Evolutionary conservation across 2,797 vertebrate genomes (phyloP).

Genomic region (Acropternis orthonyx): DNA sequence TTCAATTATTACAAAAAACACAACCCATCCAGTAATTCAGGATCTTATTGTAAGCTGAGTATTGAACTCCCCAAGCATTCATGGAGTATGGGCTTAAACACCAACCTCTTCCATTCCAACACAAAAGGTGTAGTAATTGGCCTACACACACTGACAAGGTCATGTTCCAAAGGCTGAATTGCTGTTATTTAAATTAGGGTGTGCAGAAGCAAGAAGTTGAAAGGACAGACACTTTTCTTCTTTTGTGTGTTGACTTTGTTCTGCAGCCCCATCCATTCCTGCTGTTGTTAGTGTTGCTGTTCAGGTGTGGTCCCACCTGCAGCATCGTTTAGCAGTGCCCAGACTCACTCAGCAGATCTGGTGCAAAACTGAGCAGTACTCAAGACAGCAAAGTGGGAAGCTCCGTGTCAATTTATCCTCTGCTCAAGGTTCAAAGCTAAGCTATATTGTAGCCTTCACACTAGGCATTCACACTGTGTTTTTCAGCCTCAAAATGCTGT

Average conservation of each 20-base stretch:
- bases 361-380: not conserved
- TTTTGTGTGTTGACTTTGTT: not conserved
- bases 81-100: not conserved
- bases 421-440: not conserved
- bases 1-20: not conserved
- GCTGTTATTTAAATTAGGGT: not conserved
- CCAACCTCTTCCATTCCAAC: not conserved
- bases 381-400: not conserved
- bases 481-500: not conserved
- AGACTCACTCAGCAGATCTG: not conserved
- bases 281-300: not conserved
- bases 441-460: fast-evolving
- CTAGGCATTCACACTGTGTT: fast-evolving
- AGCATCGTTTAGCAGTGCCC: not conserved
- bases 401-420: not conserved
- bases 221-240: not conserved
- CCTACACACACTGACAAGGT: not conserved
- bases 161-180: not conserved
- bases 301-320: fast-evolving
- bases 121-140: not conserved
- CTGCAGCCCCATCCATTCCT: not conserved
- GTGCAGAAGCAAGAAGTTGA: not conserved
- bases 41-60: not conserved
- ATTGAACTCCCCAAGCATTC: not conserved
- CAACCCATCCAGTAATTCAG: not conserved